A percentile compares a stretch with the other conserved stretches of the same genome.
Evolutionary conservation across 2,113 vertebrate species (phyloP).

Genomic region (Oncorhynchus clarkii): DNA sequence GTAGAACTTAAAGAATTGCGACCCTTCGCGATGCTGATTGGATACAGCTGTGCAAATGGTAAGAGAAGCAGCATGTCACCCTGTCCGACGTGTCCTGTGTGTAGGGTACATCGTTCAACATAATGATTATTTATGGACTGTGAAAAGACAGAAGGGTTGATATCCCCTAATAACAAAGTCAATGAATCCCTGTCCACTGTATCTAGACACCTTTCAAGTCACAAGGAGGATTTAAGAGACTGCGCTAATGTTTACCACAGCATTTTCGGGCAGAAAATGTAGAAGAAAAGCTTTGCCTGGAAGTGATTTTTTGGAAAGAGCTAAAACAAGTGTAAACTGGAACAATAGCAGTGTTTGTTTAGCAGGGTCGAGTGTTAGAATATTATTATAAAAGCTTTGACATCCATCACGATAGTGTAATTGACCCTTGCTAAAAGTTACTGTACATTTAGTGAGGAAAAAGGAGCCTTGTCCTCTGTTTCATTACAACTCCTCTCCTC

Average conservation of each 20-base stretch:
- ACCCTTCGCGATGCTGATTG: too few relatives aligned
- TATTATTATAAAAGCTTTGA: neutral
- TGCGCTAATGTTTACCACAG: neutral
- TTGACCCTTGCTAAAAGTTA: neutral
- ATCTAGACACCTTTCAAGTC: too few relatives aligned
- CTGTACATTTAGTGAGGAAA: slow-evolving; percentile 1
- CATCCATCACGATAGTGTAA: neutral
- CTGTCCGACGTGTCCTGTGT: too few relatives aligned
- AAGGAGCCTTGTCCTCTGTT: neutral
- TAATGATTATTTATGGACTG: too few relatives aligned
- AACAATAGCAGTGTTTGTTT: neutral
- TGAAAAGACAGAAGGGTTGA: too few relatives aligned
- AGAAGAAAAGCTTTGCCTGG: neutral
- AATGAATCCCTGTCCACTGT: too few relatives aligned
- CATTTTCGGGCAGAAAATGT: neutral
- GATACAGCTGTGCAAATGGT: too few relatives aligned
- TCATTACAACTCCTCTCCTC: slow-evolving; percentile 9
- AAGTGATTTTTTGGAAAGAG: neutral
- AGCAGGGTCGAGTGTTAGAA: neutral
- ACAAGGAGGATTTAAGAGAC: too few relatives aligned
- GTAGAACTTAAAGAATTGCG: neutral
- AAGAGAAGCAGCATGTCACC: too few relatives aligned
- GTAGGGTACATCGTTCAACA: too few relatives aligned
- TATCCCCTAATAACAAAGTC: too few relatives aligned
- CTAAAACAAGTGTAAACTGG: neutral